Conservation (phyloP, 2,888 invertebrate genomes). For the Meiosimyza decipiens region DNA sequence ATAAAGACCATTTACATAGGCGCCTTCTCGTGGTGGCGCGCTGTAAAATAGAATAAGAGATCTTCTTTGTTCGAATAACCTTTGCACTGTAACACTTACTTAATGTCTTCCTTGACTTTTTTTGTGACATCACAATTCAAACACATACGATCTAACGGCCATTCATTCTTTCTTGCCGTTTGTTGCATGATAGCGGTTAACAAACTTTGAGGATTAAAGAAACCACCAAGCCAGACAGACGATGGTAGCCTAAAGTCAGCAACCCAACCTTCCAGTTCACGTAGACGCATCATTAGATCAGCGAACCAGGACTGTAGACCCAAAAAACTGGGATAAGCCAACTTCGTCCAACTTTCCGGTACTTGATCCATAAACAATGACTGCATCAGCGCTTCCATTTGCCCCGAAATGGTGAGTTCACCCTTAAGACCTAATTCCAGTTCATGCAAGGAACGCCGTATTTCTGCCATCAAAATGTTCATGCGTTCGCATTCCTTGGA, state of each 20-base stretch:
- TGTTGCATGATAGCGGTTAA: slow-evolving; percentile 98
- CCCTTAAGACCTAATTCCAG: slow-evolving; percentile 91
- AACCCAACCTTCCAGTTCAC: slow-evolving; percentile 88
- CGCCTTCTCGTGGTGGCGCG: slow-evolving; percentile 88
- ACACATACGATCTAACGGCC: slow-evolving; percentile 96
- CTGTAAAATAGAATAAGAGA: slow-evolving; percentile 60
- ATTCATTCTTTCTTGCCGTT: slow-evolving; percentile 94
- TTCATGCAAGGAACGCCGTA: slow-evolving; percentile 84
- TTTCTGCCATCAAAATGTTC: slow-evolving; percentile 87
- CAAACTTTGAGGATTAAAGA: slow-evolving; percentile 97
- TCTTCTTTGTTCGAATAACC: background rate
- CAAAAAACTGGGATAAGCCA: slow-evolving; percentile 89
- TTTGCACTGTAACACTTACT: slow-evolving; percentile 67
- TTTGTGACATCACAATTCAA: slow-evolving; percentile 95
- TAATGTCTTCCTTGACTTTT: slow-evolving; percentile 85
- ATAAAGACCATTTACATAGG: slow-evolving; percentile 87
- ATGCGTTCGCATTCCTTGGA: slow-evolving; percentile 87
- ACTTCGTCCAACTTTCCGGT: slow-evolving; percentile 85
- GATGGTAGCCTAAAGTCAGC: slow-evolving; percentile 89
- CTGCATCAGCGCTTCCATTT: slow-evolving; percentile 90
- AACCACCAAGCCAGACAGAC: slow-evolving; percentile 92
- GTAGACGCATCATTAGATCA: slow-evolving; percentile 82
- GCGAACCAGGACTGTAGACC: slow-evolving; percentile 88
- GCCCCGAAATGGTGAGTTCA: slow-evolving; percentile 90
- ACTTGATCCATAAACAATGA: slow-evolving; percentile 89